Evolutionary conservation across 2,888 invertebrate genomes (phyloP).

Genomic region (Drosophila leonis): DNA sequence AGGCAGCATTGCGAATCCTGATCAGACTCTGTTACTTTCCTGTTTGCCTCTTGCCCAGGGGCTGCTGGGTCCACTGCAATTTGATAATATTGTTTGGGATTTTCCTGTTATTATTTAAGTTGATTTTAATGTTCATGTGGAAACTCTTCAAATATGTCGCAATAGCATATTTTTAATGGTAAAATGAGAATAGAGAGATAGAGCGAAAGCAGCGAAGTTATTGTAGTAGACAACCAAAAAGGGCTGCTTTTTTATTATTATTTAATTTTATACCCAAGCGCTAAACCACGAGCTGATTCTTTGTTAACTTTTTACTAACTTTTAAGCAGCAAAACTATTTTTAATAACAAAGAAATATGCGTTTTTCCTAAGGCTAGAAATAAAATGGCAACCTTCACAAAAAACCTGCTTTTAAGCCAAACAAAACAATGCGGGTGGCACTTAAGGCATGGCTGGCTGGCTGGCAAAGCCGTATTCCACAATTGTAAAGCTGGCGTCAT

Average conservation of each 20-base stretch:
- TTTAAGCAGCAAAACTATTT: background rate
- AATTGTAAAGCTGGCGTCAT: constrained; percentile 8
- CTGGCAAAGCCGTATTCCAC: background rate
- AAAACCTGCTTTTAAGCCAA: constrained; percentile 6
- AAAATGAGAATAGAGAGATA: background rate
- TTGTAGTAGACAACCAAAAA: too few species aligned
- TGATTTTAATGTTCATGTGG: too few species aligned
- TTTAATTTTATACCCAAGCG: background rate
- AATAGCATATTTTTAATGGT: background rate
- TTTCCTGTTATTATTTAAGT: constrained; percentile 3
- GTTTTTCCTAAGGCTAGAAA: constrained; percentile 2
- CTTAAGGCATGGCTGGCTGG: constrained; percentile 1
- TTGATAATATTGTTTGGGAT: constrained; percentile 1
- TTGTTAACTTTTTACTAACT: background rate
- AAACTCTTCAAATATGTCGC: background rate
- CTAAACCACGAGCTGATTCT: background rate
- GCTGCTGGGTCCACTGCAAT: constrained; percentile 1
- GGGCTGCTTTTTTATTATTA: too few species aligned
- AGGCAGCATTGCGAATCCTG: background rate
- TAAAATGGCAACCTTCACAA: constrained; percentile 1
- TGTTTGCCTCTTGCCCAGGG: background rate
- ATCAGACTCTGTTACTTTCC: background rate
- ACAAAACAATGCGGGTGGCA: constrained; percentile 11
- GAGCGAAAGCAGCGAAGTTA: background rate
- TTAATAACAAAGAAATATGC: constrained; percentile 5